Conservation (phyloP, 1,140 invertebrate genomes). For the Brachystomella parvula region DNA sequence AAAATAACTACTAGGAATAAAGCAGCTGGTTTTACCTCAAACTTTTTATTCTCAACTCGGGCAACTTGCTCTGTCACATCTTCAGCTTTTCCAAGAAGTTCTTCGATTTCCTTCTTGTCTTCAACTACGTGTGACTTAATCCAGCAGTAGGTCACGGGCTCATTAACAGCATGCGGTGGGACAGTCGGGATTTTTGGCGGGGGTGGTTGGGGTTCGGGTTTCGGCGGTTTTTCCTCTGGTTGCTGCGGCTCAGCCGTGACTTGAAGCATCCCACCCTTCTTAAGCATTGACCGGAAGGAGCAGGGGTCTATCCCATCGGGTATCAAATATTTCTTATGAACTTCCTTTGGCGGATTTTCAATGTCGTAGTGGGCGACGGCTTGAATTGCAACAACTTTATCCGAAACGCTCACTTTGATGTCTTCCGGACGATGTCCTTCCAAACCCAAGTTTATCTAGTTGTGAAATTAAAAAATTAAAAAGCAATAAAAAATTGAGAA, state of each 20-base stretch:
- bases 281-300: background rate
- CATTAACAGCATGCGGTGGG: background rate
- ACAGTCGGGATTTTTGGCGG: background rate
- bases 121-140: background rate
- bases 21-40: background rate
- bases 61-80: background rate
- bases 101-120: constrained; percentile 1
- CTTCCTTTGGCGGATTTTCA: constrained; percentile 7
- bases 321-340: constrained; percentile 4
- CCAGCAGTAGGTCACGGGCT: constrained; percentile 1
- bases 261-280: background rate
- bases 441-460: background rate
- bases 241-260: background rate
- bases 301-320: constrained; percentile 1
- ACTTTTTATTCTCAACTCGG: background rate
- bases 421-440: background rate
- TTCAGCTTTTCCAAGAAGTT: background rate
- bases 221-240: background rate
- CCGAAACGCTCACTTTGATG: background rate
- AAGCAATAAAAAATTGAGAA: background rate
- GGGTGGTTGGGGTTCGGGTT: background rate
- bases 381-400: constrained; percentile 1
- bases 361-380: background rate
- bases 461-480: background rate
- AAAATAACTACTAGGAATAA: background rate